phyloP scores from a whole-genome alignment of 1,140 invertebrate genomes.

The Forficula auricularia region DNA sequence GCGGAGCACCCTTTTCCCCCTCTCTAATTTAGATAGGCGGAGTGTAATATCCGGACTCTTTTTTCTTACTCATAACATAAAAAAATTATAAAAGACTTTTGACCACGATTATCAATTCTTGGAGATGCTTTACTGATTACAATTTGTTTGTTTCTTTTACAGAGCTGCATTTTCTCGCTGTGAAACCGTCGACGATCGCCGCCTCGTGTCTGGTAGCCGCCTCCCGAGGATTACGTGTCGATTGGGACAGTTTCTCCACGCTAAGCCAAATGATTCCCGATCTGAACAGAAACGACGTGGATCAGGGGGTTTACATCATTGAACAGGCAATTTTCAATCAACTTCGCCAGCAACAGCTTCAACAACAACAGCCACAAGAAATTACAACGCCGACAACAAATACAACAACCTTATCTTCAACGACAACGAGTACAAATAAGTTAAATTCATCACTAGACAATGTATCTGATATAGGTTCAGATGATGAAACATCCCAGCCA shows the following conservation, averaged over 20 bases:
- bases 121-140: too few species aligned
- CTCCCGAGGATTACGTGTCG: constrained; percentile 32
- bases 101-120: too few species aligned
- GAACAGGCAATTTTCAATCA: constrained; percentile 3
- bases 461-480: too few species aligned
- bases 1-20: too few species aligned
- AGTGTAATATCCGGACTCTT: constrained; percentile 1
- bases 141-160: constrained; percentile 24
- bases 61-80: constrained; percentile 2
- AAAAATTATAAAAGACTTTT: too few species aligned
- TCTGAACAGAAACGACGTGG: constrained; percentile 3
- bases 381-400: too few species aligned
- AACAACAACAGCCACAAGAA: too few species aligned
- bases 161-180: constrained; percentile 38
- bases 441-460: too few species aligned
- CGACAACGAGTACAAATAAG: too few species aligned
- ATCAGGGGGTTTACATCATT: constrained; percentile 5
- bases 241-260: neutral
- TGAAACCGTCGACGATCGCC: constrained; percentile 35
- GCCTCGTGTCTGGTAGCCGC: constrained; percentile 38
- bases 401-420: too few species aligned
- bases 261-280: constrained; percentile 1
- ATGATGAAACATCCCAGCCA: too few species aligned
- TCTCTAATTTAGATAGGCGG: neutral
- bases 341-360: too few species aligned